These are phyloP conservation scores for Erythrolamprus reginae DNA, from an alignment of 2,113 vertebrate genomes.

Conservation along the genomic window DNA sequence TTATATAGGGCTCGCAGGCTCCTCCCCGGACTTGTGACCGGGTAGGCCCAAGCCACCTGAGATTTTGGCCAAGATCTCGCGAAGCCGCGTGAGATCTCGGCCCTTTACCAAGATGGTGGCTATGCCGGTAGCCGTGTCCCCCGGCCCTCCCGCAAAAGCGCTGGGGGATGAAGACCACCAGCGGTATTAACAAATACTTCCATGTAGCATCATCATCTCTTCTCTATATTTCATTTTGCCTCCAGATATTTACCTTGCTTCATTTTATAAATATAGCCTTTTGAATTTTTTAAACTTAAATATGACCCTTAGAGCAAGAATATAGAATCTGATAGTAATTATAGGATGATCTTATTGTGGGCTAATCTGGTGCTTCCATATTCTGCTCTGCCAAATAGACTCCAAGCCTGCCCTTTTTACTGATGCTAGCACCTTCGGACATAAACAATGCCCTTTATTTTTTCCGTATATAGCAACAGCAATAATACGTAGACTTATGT, in stretches of 20 bases:
- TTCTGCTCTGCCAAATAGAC: neutral
- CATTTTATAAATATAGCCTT: neutral
- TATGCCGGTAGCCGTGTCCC: too few relatives aligned
- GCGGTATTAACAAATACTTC: too few relatives aligned
- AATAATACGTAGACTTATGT: neutral
- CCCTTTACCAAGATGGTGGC: too few relatives aligned
- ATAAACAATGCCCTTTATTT: neutral
- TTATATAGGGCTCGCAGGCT: too few relatives aligned
- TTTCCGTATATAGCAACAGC: neutral
- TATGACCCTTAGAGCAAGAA: neutral
- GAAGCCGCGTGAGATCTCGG: too few relatives aligned
- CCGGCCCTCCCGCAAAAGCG: too few relatives aligned
- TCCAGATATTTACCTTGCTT: neutral
- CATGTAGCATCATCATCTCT: neutral
- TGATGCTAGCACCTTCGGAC: neutral
- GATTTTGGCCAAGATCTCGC: too few relatives aligned
- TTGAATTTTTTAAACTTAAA: neutral
- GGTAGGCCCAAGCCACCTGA: too few relatives aligned
- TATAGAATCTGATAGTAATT: neutral
- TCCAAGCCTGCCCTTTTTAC: neutral
- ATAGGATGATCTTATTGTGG: neutral
- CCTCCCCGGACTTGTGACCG: too few relatives aligned
- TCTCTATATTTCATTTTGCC: neutral
- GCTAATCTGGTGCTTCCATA: neutral
- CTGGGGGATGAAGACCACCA: too few relatives aligned